Evolutionary conservation across 2,888 invertebrate species (phyloP).

Genomic region (Eilema caniola): DNA sequence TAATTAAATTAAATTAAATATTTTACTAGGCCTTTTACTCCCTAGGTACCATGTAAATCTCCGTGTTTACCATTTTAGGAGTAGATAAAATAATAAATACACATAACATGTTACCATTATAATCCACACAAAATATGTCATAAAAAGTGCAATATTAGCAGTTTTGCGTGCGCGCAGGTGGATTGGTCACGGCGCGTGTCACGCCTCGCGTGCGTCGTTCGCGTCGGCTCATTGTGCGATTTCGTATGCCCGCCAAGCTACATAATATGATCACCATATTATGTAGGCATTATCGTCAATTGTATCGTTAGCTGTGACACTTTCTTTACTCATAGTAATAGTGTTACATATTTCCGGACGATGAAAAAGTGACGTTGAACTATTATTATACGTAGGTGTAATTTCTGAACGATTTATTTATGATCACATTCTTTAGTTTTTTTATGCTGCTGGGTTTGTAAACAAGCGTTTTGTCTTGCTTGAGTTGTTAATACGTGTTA

Average conservation of each 20-base stretch:
- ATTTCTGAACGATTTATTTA: background rate
- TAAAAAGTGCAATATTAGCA: slow-evolving; percentile 12
- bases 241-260: slow-evolving; percentile 67
- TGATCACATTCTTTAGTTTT: background rate
- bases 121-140: background rate
- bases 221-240: slow-evolving; percentile 72
- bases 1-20: no score
- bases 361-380: slow-evolving; percentile 3
- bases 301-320: slow-evolving; percentile 58
- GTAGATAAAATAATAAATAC: no score
- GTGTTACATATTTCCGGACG: slow-evolving; percentile 5
- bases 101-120: no score
- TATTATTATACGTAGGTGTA: background rate
- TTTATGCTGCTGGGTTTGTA: background rate
- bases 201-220: slow-evolving; percentile 54
- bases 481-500: background rate
- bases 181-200: slow-evolving; percentile 49
- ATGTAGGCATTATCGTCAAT: slow-evolving; percentile 66
- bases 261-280: slow-evolving; percentile 13
- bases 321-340: slow-evolving; percentile 2
- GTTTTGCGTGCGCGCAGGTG: slow-evolving; percentile 28
- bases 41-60: no score
- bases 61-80: no score
- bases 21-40: no score
- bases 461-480: background rate